Evolutionary conservation across 1,140 invertebrate genomes (phyloP).

Genomic region (Aplysia californica): DNA sequence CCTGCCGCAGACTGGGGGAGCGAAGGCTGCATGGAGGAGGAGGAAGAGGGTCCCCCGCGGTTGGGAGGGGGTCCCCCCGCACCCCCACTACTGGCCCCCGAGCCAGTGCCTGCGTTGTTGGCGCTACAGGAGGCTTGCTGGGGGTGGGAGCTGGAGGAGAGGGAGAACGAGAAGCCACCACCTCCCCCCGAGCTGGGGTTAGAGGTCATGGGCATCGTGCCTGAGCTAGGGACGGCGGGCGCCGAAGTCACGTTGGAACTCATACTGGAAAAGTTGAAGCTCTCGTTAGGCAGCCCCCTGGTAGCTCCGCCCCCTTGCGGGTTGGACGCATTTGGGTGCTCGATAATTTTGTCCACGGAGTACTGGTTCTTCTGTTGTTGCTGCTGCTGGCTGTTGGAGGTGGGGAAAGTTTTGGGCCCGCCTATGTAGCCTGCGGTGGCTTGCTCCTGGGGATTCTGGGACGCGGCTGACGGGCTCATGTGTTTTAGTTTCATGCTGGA

Average conservation of each 20-base stretch:
- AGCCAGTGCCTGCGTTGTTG: conserved; percentile 2
- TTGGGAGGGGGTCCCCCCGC: conserved; percentile 19
- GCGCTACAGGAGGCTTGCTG: conserved; percentile 22
- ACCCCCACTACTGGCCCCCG: conserved; percentile 8
- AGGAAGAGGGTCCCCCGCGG: conserved; percentile 40
- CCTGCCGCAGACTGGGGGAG: conserved; percentile 11
- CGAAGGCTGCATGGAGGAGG: conserved; percentile 11
- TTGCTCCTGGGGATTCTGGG: conserved; percentile 10
- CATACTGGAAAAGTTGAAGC: conserved; percentile 58
- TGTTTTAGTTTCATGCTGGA: conserved; percentile 32
- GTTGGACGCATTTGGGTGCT: conserved; percentile 13
- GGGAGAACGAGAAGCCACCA: conserved; percentile 18
- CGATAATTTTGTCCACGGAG: conserved; percentile 27
- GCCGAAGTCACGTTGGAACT: conserved; percentile 52
- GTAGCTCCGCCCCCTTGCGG: too few relatives aligned
- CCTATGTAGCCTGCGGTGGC: not conserved
- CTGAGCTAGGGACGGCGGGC: conserved; percentile 23
- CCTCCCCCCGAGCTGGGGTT: not conserved
- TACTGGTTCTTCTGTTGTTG: conserved; percentile 31
- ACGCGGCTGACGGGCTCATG: conserved; percentile 57
- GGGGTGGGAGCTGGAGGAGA: not conserved
- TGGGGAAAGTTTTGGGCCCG: too few relatives aligned
- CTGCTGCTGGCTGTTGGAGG: conserved; percentile 11
- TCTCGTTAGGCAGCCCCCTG: conserved; percentile 42
- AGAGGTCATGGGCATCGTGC: conserved; percentile 22